phyloP scores from a whole-genome alignment of 92 coral and sea anemone species.

The Zoanthus sociatus region DNA sequence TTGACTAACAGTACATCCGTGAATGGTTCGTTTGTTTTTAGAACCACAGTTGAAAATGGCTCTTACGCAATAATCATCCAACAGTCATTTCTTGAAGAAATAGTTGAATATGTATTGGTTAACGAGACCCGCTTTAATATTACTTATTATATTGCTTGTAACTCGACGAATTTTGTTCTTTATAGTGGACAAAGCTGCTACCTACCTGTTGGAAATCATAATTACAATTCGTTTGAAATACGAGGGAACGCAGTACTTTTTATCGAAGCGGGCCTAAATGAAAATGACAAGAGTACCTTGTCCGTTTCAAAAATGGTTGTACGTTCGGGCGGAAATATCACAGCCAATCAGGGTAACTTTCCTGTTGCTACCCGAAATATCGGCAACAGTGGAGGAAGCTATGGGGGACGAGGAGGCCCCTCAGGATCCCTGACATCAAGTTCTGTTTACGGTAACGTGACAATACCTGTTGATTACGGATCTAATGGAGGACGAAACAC shows the following conservation, averaged over 20 bases:
- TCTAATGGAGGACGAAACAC: constrained; percentile 69
- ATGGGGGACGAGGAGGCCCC: constrained; percentile 63
- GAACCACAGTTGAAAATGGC: constrained; percentile 41
- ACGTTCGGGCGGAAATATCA: constrained; percentile 52
- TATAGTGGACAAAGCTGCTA: constrained; percentile 68
- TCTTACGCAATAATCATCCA: constrained; percentile 56
- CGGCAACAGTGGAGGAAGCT: constrained; percentile 54
- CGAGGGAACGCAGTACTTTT: constrained; percentile 56
- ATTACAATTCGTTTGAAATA: constrained; percentile 60
- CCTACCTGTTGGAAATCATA: constrained; percentile 51
- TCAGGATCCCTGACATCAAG: constrained; percentile 34
- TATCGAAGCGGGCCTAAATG: constrained; percentile 41
- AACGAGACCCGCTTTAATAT: constrained; percentile 64
- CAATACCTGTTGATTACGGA: constrained; percentile 61
- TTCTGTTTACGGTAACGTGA: constrained; percentile 53
- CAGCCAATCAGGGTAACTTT: constrained; percentile 43
- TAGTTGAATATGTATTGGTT: constrained; percentile 49
- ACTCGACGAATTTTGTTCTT: constrained; percentile 62
- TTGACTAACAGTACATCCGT: constrained; percentile 27
- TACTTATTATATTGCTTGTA: constrained; percentile 70
- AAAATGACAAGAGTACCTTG: constrained; percentile 34
- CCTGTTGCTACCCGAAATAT: constrained; percentile 3
- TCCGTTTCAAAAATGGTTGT: constrained; percentile 49
- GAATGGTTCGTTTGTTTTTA: constrained; percentile 33
- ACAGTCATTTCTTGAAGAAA: constrained; percentile 52